A percentile compares a stretch with the other conserved stretches of the same genome.
phyloP scores from a whole-genome alignment of 2,888 invertebrate species.

The Amphiduros pacificus region DNA sequence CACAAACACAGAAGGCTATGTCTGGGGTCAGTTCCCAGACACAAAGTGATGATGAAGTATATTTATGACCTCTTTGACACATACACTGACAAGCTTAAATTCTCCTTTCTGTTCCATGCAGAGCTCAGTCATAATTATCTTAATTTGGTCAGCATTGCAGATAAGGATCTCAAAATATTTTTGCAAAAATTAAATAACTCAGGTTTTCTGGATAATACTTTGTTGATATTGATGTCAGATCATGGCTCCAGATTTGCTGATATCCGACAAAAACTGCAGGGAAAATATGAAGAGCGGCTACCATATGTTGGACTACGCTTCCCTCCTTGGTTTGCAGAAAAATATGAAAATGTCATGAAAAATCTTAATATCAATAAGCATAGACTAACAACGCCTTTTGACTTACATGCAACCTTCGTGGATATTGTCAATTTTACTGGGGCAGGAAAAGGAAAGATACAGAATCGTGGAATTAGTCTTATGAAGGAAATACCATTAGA shows the following conservation, averaged over 20 bases:
- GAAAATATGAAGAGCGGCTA: slow-evolving; percentile 86
- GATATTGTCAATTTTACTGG: slow-evolving; percentile 67
- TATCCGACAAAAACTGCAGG: slow-evolving; percentile 82
- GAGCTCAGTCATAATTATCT: slow-evolving; percentile 86
- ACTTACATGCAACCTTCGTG: slow-evolving; percentile 79
- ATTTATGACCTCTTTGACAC: slow-evolving; percentile 65
- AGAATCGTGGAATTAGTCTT: slow-evolving; percentile 48
- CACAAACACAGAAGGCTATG: slow-evolving; percentile 60
- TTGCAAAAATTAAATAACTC: slow-evolving; percentile 66
- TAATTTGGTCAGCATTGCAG: slow-evolving; percentile 73
- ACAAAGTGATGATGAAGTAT: slow-evolving; percentile 61
- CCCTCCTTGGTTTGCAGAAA: slow-evolving; percentile 70
- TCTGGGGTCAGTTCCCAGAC: slow-evolving; percentile 73
- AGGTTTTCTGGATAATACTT: slow-evolving; percentile 74
- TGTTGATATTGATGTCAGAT: slow-evolving; percentile 89
- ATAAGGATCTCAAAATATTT: slow-evolving; percentile 68
- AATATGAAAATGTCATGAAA: slow-evolving; percentile 67
- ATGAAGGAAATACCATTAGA: slow-evolving; percentile 65
- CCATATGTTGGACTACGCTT: slow-evolving; percentile 82
- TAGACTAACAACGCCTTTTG: slow-evolving; percentile 83
- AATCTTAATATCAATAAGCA: slow-evolving; percentile 69
- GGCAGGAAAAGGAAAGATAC: slow-evolving; percentile 22
- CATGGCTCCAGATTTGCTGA: slow-evolving; percentile 81
- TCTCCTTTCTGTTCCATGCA: slow-evolving; percentile 84
- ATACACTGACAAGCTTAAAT: slow-evolving; percentile 74